A percentile compares a stretch with the other conserved stretches of the same genome.
These are phyloP conservation scores for Andrena fulva DNA, from an alignment of 2,888 invertebrate species.

Conservation along the genomic window DNA sequence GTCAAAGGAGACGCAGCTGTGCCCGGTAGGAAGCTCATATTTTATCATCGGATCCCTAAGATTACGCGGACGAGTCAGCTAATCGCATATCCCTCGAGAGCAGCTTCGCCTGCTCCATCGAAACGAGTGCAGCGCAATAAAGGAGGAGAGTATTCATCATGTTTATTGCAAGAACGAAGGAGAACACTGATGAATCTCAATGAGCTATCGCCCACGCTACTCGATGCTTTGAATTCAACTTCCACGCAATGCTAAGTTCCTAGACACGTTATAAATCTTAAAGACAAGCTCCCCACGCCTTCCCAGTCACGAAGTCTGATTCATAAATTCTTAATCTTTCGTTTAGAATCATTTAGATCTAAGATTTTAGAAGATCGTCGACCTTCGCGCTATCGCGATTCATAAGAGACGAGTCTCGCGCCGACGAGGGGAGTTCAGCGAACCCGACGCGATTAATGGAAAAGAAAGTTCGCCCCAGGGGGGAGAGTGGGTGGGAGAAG, in stretches of 20 bases:
- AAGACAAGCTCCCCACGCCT: neutral
- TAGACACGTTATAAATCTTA: no score
- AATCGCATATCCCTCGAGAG: constrained; percentile 31
- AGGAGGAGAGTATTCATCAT: no score
- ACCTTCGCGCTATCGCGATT: neutral
- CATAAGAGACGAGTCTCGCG: neutral
- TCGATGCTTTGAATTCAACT: neutral
- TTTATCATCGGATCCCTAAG: constrained; percentile 54
- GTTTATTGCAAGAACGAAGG: neutral
- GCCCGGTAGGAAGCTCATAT: constrained; percentile 34
- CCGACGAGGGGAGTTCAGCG: neutral
- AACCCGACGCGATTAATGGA: neutral
- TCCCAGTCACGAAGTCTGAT: neutral
- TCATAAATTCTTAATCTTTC: no score
- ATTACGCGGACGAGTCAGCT: constrained; percentile 38
- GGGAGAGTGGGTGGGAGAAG: neutral
- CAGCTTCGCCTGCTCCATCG: constrained; percentile 3
- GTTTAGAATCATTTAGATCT: neutral
- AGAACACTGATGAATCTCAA: neutral
- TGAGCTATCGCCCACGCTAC: neutral
- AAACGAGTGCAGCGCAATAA: neutral
- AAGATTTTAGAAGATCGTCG: neutral
- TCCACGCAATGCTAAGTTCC: neutral
- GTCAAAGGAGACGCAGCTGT: constrained; percentile 53
- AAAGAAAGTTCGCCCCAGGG: neutral